Conservation (phyloP, 1,140 invertebrate genomes). For the Caenorhabditis elegans region DNA sequence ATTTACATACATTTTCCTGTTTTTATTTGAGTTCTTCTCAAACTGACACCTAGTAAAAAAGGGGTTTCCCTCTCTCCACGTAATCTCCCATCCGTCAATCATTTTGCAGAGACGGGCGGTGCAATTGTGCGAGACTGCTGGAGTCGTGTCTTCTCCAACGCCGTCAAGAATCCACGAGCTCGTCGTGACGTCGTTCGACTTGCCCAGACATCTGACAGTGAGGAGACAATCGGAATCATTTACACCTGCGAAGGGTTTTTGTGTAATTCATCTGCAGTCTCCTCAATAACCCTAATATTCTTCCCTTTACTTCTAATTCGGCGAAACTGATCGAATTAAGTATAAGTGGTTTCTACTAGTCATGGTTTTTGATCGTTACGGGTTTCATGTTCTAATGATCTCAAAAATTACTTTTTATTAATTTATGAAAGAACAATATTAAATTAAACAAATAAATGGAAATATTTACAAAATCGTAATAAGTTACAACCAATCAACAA, state of each 20-base stretch:
- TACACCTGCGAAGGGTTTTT: conserved; percentile 54
- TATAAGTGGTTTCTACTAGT: background rate
- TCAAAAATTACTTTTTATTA: background rate
- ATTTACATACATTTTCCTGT: no score
- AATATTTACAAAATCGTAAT: background rate
- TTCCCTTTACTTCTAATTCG: background rate
- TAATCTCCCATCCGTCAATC: background rate
- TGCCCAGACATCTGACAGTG: background rate
- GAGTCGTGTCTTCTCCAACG: conserved; percentile 49
- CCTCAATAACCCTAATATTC: background rate
- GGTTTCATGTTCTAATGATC: background rate
- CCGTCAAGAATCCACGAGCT: background rate
- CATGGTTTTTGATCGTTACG: background rate
- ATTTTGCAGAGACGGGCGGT: conserved; percentile 51
- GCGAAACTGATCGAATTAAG: background rate
- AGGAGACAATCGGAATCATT: conserved; percentile 48
- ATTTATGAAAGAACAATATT: background rate
- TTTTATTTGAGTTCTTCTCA: background rate
- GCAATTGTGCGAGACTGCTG: conserved; percentile 58
- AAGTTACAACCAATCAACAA: conserved; percentile 24
- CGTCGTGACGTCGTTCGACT: conserved; percentile 43
- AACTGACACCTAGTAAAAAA: background rate
- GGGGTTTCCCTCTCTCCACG: background rate
- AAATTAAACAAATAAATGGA: background rate
- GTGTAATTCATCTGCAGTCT: conserved; percentile 43